Evolutionary conservation across 1,140 invertebrate species (phyloP).

Genomic region (Drosophila bipectinata): DNA sequence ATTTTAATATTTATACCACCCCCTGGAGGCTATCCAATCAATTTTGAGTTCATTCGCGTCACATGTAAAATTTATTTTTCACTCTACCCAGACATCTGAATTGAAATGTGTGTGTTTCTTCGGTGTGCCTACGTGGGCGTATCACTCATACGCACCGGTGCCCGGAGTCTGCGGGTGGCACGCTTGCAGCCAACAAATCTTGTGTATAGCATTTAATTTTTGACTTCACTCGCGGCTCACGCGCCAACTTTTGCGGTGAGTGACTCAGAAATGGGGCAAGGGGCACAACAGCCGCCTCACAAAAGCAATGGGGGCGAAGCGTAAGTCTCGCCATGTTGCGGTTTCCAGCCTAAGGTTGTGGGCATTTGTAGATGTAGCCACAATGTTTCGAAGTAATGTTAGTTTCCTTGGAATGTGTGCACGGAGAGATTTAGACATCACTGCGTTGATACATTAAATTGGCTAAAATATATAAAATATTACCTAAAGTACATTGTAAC

Average conservation of each 20-base stretch:
- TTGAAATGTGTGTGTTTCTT: background rate
- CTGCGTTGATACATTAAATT: too few relatives aligned
- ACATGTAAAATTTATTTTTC: constrained; percentile 55
- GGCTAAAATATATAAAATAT: too few relatives aligned
- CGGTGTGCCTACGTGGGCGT: constrained; percentile 2
- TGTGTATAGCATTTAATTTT: constrained; percentile 71
- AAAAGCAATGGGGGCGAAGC: constrained; percentile 3
- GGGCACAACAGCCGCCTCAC: background rate
- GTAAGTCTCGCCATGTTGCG: constrained; percentile 15
- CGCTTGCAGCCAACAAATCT: constrained; percentile 61
- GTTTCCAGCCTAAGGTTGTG: constrained; percentile 10
- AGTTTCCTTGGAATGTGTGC: constrained; percentile 13
- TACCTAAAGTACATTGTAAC: too few relatives aligned
- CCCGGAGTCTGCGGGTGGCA: constrained; percentile 13
- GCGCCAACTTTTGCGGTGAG: constrained; percentile 35
- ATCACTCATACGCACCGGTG: constrained; percentile 67
- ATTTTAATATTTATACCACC: constrained; percentile 50
- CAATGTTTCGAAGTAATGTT: constrained; percentile 37
- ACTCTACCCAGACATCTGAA: constrained; percentile 25
- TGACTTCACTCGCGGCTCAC: constrained; percentile 59
- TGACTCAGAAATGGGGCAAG: background rate
- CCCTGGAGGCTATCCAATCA: constrained; percentile 26
- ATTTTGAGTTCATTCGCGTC: constrained; percentile 49
- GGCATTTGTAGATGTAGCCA: constrained; percentile 21
- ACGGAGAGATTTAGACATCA: background rate